Percentiles rank a stretch among this genome's conserved stretches.
Evolutionary conservation across 1,140 invertebrate genomes (phyloP).

Genomic region (Episyrphus balteatus): DNA sequence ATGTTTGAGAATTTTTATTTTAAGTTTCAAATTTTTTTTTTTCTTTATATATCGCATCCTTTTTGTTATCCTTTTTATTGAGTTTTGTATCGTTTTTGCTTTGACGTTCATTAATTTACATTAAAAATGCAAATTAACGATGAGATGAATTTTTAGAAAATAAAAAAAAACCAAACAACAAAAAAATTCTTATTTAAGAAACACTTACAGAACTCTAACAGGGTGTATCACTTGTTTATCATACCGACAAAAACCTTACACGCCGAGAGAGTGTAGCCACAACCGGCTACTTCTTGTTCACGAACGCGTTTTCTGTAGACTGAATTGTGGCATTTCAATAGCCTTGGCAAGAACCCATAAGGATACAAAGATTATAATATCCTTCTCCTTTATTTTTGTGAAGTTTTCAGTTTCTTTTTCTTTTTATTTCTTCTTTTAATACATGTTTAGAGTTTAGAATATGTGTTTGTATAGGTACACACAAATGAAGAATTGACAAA

Average conservation of each 20-base stretch:
- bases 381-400: no score
- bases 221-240: slow-evolving; percentile 38
- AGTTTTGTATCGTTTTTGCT: no score
- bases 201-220: slow-evolving; percentile 39
- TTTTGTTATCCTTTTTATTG: no score
- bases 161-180: no score
- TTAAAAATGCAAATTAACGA: neutral
- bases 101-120: neutral
- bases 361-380: no score
- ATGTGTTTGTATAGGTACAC: no score
- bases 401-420: no score
- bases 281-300: slow-evolving; percentile 37
- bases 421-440: no score
- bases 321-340: slow-evolving; percentile 16
- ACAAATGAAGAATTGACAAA: no score
- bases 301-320: slow-evolving; percentile 38
- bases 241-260: slow-evolving; percentile 37
- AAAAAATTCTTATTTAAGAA: neutral
- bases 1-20: neutral
- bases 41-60: no score
- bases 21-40: neutral
- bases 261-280: slow-evolving; percentile 34
- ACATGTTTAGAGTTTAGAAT: no score
- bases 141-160: neutral
- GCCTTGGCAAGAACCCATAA: no score